These are phyloP conservation scores for Motacilla tschutschensis DNA, from an alignment of 2,113 vertebrate species.

Conservation along the genomic window DNA sequence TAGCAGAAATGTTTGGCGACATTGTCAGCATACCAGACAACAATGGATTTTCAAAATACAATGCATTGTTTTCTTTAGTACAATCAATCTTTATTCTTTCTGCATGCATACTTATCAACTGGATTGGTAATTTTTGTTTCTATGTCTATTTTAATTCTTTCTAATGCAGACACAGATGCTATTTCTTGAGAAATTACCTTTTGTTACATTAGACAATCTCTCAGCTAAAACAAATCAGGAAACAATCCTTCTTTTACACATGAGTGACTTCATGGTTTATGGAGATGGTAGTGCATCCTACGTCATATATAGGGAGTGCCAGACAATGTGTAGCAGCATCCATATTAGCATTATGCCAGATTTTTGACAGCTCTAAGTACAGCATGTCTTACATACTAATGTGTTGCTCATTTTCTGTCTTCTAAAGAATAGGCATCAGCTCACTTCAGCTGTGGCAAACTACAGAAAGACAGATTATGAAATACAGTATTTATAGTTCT, in stretches of 20 bases:
- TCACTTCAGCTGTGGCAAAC: neutral
- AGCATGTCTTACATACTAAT: neutral
- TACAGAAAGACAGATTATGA: neutral
- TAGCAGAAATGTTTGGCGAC: neutral
- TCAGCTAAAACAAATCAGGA: neutral
- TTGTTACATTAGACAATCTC: neutral
- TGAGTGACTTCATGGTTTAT: neutral
- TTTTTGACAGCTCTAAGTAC: neutral
- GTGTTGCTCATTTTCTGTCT: neutral
- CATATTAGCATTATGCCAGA: neutral
- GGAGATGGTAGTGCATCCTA: neutral
- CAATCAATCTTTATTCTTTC: constrained; percentile 38
- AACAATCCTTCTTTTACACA: neutral
- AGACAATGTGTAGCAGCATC: neutral
- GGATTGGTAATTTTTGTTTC: neutral
- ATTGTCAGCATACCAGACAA: neutral
- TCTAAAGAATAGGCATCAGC: neutral
- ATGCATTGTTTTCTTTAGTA: neutral
- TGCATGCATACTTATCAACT: neutral
- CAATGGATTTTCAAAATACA: constrained; percentile 17
- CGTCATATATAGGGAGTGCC: neutral
- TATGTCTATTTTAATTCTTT: neutral
- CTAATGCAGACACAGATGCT: neutral
- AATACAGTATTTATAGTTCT: neutral
- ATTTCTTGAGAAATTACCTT: neutral